These are phyloP conservation scores for Gobius niger DNA, from an alignment of 2,113 vertebrate species.

Conservation along the genomic window DNA sequence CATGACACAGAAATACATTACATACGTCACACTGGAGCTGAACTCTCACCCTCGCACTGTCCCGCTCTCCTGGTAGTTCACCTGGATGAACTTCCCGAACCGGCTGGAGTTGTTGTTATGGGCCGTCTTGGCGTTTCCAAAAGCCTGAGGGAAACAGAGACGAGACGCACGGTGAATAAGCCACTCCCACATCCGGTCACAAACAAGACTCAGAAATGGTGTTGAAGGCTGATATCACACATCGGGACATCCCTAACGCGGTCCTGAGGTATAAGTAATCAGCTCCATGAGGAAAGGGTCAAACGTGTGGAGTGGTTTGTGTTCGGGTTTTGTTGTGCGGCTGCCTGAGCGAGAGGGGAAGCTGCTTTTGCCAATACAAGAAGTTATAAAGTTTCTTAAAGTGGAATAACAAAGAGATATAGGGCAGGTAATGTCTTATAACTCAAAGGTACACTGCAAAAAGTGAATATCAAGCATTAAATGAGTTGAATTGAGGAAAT, in stretches of 20 bases:
- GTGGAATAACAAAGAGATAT: too few relatives aligned
- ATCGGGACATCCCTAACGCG: too few relatives aligned
- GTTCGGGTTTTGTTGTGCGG: conserved; percentile 65
- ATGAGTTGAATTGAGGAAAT: too few relatives aligned
- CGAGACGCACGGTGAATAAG: not conserved
- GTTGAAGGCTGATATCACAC: too few relatives aligned
- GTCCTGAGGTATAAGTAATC: too few relatives aligned
- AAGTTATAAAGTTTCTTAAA: conserved; percentile 16
- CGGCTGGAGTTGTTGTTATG: conserved; percentile 99
- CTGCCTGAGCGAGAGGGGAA: conserved; percentile 68
- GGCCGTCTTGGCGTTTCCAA: conserved; percentile 98
- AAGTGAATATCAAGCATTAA: too few relatives aligned
- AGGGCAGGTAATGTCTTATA: too few relatives aligned
- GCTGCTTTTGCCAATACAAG: conserved; percentile 58
- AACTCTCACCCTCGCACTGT: conserved; percentile 91
- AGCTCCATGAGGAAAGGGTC: conserved; percentile 64
- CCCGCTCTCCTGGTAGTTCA: conserved; percentile 98
- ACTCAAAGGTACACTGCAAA: too few relatives aligned
- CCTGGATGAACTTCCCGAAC: conserved; percentile 98
- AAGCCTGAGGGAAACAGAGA: conserved; percentile 81
- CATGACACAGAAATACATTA: not conserved
- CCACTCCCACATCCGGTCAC: not conserved
- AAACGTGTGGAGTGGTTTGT: conserved; percentile 65
- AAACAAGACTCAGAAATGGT: too few relatives aligned
- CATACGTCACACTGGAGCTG: not conserved